These are phyloP conservation scores for Gastracanthus pulcherrimus DNA, from an alignment of 2,888 invertebrate species.

Conservation along the genomic window DNA sequence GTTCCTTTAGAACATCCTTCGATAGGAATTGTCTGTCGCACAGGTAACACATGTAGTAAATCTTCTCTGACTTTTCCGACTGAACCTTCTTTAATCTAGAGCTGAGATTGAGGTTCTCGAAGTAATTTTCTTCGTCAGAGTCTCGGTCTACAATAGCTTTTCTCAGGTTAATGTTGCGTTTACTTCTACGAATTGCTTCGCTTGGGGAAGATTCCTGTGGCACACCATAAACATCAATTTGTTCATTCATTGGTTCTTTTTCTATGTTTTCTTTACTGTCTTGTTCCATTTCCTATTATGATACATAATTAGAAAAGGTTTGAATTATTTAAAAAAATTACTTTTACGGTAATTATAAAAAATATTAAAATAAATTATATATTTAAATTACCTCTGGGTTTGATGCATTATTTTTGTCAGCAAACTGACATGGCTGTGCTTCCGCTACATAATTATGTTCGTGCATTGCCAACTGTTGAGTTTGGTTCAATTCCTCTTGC, in stretches of 20 bases:
- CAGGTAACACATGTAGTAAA: slow-evolving; percentile 73
- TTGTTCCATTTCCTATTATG: neutral
- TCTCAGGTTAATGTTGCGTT: slow-evolving; percentile 41
- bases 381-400: slow-evolving; percentile 24
- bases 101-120: slow-evolving; percentile 74
- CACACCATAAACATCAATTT: neutral
- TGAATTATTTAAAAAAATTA: neutral
- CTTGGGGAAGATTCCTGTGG: neutral
- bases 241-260: neutral
- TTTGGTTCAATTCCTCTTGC: slow-evolving; percentile 39
- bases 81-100: slow-evolving; percentile 70
- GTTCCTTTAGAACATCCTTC: slow-evolving; percentile 73
- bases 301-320: neutral
- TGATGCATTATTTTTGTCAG: slow-evolving; percentile 1
- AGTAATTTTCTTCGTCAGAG: slow-evolving; percentile 73
- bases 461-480: slow-evolving; percentile 47
- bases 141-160: slow-evolving; percentile 57
- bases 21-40: slow-evolving; percentile 74
- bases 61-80: slow-evolving; percentile 68
- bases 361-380: neutral
- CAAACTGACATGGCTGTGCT: slow-evolving; percentile 24
- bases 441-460: slow-evolving; percentile 57
- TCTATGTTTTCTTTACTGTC: slow-evolving; percentile 21
- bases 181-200: slow-evolving; percentile 31
- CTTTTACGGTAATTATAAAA: neutral